These are phyloP conservation scores for Drosophila hamatofila DNA, from an alignment of 2,888 invertebrate genomes.

Conservation along the genomic window DNA sequence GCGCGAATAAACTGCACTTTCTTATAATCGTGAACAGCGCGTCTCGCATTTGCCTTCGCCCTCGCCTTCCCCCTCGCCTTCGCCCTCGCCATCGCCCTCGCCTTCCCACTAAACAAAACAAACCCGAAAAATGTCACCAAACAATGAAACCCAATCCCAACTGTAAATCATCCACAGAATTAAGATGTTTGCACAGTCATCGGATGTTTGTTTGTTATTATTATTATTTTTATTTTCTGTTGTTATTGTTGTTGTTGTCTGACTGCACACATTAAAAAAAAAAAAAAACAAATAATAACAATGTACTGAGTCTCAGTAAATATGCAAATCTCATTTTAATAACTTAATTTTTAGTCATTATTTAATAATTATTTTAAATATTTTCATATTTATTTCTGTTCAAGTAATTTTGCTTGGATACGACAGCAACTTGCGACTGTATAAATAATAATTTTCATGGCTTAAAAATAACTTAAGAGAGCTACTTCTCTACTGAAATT, in stretches of 20 bases:
- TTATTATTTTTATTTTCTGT: constrained; percentile 22
- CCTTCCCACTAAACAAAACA: constrained; percentile 11
- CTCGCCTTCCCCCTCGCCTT: neutral
- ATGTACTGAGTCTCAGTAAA: neutral
- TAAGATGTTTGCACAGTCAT: constrained; percentile 70
- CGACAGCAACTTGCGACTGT: too few relatives aligned
- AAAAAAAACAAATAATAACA: neutral
- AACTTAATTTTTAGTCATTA: neutral
- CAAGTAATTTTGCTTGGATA: too few relatives aligned
- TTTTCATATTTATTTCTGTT: too few relatives aligned
- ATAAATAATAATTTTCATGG: too few relatives aligned
- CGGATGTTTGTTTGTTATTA: constrained; percentile 3
- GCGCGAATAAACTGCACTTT: constrained; percentile 43
- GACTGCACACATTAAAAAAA: constrained; percentile 20
- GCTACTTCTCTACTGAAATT: too few relatives aligned
- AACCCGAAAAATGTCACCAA: constrained; percentile 62
- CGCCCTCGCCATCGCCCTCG: constrained; percentile 17
- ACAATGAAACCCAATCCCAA: constrained; percentile 78
- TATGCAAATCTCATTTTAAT: constrained; percentile 1
- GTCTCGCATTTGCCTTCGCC: constrained; percentile 17
- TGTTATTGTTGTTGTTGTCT: constrained; percentile 12
- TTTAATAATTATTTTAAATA: neutral
- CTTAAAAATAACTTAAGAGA: too few relatives aligned
- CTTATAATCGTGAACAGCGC: constrained; percentile 15
- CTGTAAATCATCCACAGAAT: constrained; percentile 81